These are phyloP conservation scores for Penaeus vannamei DNA, from an alignment of 1,140 invertebrate species.

Conservation along the genomic window DNA sequence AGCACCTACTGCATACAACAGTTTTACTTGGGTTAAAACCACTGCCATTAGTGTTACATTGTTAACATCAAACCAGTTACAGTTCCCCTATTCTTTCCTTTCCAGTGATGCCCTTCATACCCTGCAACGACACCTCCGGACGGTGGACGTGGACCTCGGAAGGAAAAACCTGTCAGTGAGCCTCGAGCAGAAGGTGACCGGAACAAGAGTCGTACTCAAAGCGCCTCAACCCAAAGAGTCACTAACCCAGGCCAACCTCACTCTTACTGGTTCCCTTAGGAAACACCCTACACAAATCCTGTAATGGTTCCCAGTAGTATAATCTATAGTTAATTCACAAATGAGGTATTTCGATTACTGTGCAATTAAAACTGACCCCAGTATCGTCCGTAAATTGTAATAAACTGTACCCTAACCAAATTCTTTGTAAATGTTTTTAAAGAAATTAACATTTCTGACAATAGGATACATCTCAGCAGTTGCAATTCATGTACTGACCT, in stretches of 20 bases:
- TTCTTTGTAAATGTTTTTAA: no score
- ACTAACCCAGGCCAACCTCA: slow-evolving; percentile 49
- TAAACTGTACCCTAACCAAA: no score
- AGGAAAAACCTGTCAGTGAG: slow-evolving; percentile 51
- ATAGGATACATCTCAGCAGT: no score
- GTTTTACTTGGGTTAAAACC: no score
- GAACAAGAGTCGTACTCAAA: not conserved
- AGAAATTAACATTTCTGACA: no score
- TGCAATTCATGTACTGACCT: no score
- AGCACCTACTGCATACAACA: no score
- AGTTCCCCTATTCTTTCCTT: not conserved
- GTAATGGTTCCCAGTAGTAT: not conserved
- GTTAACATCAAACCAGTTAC: not conserved
- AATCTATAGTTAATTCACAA: no score
- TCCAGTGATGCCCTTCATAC: slow-evolving; percentile 43
- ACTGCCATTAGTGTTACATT: not conserved
- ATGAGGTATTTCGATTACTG: no score
- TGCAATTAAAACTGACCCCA: no score
- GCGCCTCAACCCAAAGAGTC: not conserved
- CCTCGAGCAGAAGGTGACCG: slow-evolving; percentile 53
- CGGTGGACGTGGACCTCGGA: slow-evolving; percentile 54
- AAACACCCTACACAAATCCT: slow-evolving; percentile 4
- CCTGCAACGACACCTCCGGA: slow-evolving; percentile 42
- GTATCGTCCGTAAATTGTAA: no score
- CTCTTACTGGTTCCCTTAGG: slow-evolving; percentile 44